A percentile compares a stretch with the other conserved stretches of the same genome.
Conservation (phyloP, 2,888 invertebrate genomes). For the Steromphala cineraria region DNA sequence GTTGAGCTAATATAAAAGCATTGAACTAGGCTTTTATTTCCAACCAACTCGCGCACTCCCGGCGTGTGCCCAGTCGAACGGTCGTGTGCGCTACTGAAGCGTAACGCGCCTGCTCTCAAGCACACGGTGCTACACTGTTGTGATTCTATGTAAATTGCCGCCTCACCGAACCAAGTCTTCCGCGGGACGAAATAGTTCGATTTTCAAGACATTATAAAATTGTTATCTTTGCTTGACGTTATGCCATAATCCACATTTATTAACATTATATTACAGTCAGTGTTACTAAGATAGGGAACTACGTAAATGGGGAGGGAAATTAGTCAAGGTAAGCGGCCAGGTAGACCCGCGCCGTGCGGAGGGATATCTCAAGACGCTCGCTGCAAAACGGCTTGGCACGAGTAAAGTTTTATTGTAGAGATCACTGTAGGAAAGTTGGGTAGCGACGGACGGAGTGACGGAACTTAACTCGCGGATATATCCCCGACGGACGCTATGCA, state of each 20-base stretch:
- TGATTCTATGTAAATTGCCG: conserved; percentile 13
- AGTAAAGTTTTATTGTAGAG: conserved; percentile 16
- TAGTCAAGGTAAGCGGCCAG: not conserved
- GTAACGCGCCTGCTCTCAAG: not conserved
- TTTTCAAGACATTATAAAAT: too few species aligned
- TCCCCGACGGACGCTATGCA: conserved; percentile 5
- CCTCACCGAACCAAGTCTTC: not conserved
- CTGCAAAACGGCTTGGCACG: conserved; percentile 12
- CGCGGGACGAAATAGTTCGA: not conserved
- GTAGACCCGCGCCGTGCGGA: conserved; percentile 7
- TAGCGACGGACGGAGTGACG: not conserved
- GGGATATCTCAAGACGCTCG: conserved; percentile 10
- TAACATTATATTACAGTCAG: too few species aligned
- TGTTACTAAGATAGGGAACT: too few species aligned
- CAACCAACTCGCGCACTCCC: not conserved
- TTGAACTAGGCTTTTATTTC: not conserved
- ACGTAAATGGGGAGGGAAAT: too few species aligned
- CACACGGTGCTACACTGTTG: not conserved
- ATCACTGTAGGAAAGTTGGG: not conserved
- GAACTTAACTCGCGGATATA: not conserved
- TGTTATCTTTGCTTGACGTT: too few species aligned
- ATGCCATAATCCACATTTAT: too few species aligned
- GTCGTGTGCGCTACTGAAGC: conserved; percentile 11
- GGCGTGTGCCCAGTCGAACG: not conserved
- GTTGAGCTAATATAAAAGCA: not conserved